Base-by-base conservation (phyloP, 2,113 vertebrate species). In the Malurus elegans region DNA sequence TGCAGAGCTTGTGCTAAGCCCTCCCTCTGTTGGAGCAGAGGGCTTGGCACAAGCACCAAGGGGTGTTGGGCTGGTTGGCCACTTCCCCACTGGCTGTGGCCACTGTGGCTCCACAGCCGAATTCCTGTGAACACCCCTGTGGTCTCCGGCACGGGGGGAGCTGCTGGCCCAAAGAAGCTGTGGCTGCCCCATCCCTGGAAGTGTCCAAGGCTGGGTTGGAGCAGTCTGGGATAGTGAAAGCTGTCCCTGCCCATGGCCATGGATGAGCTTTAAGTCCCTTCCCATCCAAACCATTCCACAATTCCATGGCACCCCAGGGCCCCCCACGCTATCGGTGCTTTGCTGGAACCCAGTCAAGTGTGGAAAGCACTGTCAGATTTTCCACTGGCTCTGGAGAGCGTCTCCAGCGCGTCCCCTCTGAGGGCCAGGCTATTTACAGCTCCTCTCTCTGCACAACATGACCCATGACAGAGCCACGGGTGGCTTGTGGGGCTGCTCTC, bases 301-400 rank as follows among this genome's bases (percentile, higher is more conserved):
- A 67, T 48, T 70, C 79, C 45, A 40, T 16, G 47, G 36, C 62
- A 15, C 12, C 42, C 79, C 71, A 40, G 88, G 88, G 88, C 88
- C 88, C 87, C 87, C 64, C 3, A 10, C 0, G 13, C 79, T 90
- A 90, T 90, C 79, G 12, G 79, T 76, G 71, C 93, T 92, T 64
- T 66, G 88, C 95, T 97, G 96, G 96, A 81, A 62, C 31, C 56
- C 89, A 40, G 93, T 92, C 96, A 96, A 94, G 91, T 93, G 96
- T 82, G 70, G 86, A 96, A 76, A 96, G 95, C 44, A 1, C 94
- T 87, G 96, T 97, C 97, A 97, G 65, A 97, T 96, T 97, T 97
- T 97, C 97, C 97, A 96, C 93, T 96, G 95, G 90, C 94, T 94
- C 97, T 97, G 96, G 89, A 93, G 73, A 97, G 76, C 14, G 26